Evolutionary conservation across 2,797 vertebrate species (phyloP).

Genomic region (Microctenopoma lineatum): DNA sequence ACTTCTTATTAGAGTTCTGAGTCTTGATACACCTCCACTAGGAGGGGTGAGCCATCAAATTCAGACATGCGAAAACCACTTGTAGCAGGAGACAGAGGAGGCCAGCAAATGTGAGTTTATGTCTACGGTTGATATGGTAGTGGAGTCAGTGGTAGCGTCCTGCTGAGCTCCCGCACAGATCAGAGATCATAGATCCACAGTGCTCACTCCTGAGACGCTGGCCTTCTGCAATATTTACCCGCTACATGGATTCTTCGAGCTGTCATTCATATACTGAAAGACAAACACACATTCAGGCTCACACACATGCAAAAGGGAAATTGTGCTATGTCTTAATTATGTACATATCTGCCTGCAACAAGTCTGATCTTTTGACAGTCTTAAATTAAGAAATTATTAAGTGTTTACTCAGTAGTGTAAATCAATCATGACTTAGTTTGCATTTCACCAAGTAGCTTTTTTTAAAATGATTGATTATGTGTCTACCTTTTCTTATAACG

Average conservation of each 20-base stretch:
- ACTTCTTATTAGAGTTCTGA: slow-evolving; percentile 71
- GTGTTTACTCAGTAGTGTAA: slow-evolving; percentile 49
- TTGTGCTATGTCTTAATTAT: slow-evolving; percentile 49
- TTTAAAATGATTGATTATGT: slow-evolving; percentile 33
- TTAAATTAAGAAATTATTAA: slow-evolving; percentile 55
- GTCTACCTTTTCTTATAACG: slow-evolving; percentile 9
- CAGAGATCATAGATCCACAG: slow-evolving; percentile 75
- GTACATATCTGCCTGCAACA: slow-evolving; percentile 39
- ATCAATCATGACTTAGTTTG: slow-evolving; percentile 53
- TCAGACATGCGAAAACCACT: slow-evolving; percentile 62
- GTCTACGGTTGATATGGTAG: slow-evolving; percentile 57
- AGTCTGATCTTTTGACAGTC: slow-evolving; percentile 55
- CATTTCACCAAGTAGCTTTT: slow-evolving; percentile 23
- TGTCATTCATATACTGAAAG: slow-evolving; percentile 55
- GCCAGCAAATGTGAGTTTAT: slow-evolving; percentile 59
- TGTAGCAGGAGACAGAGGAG: slow-evolving; percentile 58
- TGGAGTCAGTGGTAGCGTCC: slow-evolving; percentile 64
- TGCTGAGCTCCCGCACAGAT: slow-evolving; percentile 76
- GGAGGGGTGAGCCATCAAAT: slow-evolving; percentile 57
- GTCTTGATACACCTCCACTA: slow-evolving; percentile 66
- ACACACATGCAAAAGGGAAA: slow-evolving; percentile 25
- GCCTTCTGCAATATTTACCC: slow-evolving; percentile 78
- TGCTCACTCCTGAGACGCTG: slow-evolving; percentile 67
- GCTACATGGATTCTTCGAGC: slow-evolving; percentile 58
- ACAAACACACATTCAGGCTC: slow-evolving; percentile 2